These are phyloP conservation scores for Semaprochilodus insignis DNA, from an alignment of 2,797 vertebrate species.

Conservation along the genomic window DNA sequence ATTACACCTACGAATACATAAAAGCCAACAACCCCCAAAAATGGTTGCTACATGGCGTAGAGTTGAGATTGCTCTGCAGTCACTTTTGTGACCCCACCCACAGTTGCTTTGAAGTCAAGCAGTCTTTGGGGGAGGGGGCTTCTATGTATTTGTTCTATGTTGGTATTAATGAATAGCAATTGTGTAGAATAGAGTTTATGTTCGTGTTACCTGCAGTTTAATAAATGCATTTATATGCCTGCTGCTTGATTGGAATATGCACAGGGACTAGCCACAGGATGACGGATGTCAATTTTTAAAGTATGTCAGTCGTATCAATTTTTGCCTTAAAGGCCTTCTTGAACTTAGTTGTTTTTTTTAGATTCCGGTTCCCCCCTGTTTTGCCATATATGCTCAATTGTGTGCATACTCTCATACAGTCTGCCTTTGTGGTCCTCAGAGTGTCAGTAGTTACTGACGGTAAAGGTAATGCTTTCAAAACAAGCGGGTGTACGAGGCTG, in stretches of 20 bases:
- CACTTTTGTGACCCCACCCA: background rate
- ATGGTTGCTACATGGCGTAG: background rate
- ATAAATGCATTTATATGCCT: background rate
- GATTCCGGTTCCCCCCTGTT: background rate
- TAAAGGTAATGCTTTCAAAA: constrained; percentile 22
- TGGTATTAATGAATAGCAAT: background rate
- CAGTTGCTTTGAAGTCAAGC: too few species aligned
- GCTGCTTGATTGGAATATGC: background rate
- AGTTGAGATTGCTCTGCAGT: background rate
- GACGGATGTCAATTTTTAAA: background rate
- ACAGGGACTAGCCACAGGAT: background rate
- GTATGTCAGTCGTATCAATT: background rate
- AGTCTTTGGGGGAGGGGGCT: too few species aligned
- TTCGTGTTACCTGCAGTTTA: constrained; percentile 6
- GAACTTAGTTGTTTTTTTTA: background rate
- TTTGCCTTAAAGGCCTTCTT: background rate
- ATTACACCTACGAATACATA: background rate
- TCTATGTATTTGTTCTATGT: background rate
- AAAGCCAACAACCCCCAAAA: background rate
- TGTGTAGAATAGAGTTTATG: too few species aligned
- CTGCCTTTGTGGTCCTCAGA: constrained; percentile 63
- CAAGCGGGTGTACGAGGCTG: background rate
- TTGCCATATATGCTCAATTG: constrained; percentile 31
- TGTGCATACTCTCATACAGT: constrained; percentile 55
- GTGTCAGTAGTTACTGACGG: constrained; percentile 21